Conservation (phyloP, 1,140 invertebrate species). For the Aplysia californica region DNA sequence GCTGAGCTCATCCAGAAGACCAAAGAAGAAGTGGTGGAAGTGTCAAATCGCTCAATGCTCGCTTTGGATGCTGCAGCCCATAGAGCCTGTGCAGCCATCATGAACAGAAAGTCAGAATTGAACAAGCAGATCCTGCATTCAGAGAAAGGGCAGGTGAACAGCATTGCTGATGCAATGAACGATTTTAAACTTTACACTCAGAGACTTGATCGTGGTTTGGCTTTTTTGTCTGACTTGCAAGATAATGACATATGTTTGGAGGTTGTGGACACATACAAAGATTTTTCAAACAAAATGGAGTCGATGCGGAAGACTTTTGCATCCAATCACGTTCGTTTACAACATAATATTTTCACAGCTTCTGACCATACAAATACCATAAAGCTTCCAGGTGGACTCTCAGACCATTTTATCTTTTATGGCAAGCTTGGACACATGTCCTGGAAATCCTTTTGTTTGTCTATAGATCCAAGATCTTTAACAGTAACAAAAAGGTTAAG, state of each 20-base stretch:
- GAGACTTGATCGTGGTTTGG: slow-evolving; percentile 40
- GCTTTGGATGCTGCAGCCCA: background rate
- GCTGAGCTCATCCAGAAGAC: background rate
- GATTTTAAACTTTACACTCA: slow-evolving; percentile 39
- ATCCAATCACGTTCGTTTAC: background rate
- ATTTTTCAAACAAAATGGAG: slow-evolving; percentile 15
- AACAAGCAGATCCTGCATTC: background rate
- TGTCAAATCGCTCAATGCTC: slow-evolving; percentile 9
- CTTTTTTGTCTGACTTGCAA: slow-evolving; percentile 52
- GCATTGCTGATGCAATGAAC: slow-evolving; percentile 37
- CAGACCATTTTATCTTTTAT: background rate
- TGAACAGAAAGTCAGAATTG: background rate
- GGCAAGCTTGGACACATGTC: slow-evolving; percentile 1
- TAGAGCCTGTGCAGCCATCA: slow-evolving; percentile 9
- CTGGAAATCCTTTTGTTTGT: background rate
- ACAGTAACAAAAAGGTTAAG: background rate
- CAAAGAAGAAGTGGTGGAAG: slow-evolving; percentile 31
- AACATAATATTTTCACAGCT: background rate
- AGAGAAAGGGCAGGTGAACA: slow-evolving; percentile 29
- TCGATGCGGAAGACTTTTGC: slow-evolving; percentile 1
- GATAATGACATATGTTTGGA: slow-evolving; percentile 58
- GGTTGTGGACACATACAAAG: slow-evolving; percentile 41
- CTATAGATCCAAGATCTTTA: background rate
- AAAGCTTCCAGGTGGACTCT: background rate
- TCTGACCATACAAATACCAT: background rate